Evolutionary conservation across 2,113 vertebrate genomes (phyloP).

Genomic region (Potamarius usumacintae): DNA sequence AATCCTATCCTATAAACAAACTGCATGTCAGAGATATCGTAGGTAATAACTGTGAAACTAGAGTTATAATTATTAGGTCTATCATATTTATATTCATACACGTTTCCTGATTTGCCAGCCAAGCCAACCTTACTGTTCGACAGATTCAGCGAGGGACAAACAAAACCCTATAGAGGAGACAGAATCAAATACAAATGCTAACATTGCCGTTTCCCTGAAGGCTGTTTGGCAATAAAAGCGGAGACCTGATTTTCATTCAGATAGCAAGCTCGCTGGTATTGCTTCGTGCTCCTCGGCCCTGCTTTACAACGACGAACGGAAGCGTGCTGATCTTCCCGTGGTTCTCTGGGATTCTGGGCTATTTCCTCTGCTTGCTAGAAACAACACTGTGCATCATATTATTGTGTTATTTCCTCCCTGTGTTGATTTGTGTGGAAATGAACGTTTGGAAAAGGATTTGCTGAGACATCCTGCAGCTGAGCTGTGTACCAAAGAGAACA

Average conservation of each 20-base stretch:
- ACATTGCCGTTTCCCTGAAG: slow-evolving; percentile 56
- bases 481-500: slow-evolving; percentile 41
- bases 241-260: slow-evolving; percentile 64
- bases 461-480: slow-evolving; percentile 46
- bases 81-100: neutral
- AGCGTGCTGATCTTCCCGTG: slow-evolving; percentile 57
- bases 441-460: slow-evolving; percentile 61
- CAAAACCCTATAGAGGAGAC: slow-evolving; percentile 37
- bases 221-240: slow-evolving; percentile 55
- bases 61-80: too few species aligned
- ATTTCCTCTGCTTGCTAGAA: slow-evolving; percentile 56
- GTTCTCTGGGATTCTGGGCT: slow-evolving; percentile 56
- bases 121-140: neutral
- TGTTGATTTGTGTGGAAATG: slow-evolving; percentile 61
- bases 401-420: slow-evolving; percentile 57
- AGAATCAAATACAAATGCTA: slow-evolving; percentile 53
- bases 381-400: slow-evolving; percentile 62
- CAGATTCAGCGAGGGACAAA: slow-evolving; percentile 8
- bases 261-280: slow-evolving; percentile 55
- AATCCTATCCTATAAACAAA: neutral
- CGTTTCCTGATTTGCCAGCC: neutral
- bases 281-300: slow-evolving; percentile 33
- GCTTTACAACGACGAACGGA: slow-evolving; percentile 37
- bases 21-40: neutral
- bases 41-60: neutral